Evolutionary conservation across 53 echinoderm and acorn worm genomes (phyloP).

Genomic region (Holothuria leucospilota): DNA sequence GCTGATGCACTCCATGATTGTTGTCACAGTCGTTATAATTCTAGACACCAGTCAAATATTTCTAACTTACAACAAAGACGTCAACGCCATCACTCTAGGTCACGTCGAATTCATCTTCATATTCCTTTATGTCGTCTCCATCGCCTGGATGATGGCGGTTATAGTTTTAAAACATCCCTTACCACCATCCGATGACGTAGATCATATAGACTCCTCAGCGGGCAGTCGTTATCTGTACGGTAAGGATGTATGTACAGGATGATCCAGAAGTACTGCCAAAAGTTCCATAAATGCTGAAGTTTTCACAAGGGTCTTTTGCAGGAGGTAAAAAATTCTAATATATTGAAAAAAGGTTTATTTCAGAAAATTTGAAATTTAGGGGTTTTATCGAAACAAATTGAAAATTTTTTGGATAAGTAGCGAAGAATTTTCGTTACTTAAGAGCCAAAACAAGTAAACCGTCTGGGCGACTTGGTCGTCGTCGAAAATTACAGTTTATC

Average conservation of each 20-base stretch:
- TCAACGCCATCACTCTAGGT: constrained; percentile 68
- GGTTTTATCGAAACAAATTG: too few relatives aligned
- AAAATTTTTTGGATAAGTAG: too few relatives aligned
- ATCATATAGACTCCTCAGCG: constrained; percentile 72
- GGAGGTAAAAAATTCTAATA: too few relatives aligned
- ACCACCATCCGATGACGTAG: constrained; percentile 85
- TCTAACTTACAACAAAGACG: constrained; percentile 75
- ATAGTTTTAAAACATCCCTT: constrained; percentile 83
- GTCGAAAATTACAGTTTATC: too few relatives aligned
- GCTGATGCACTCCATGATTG: constrained; percentile 84
- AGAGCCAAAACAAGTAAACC: too few relatives aligned
- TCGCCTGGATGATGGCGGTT: constrained; percentile 89
- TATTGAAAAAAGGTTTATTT: too few relatives aligned
- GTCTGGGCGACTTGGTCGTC: too few relatives aligned
- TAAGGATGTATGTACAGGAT: constrained; percentile 7
- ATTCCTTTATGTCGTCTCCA: constrained; percentile 78
- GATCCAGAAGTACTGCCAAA: background rate
- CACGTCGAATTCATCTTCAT: constrained; percentile 92
- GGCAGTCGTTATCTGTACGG: constrained; percentile 87
- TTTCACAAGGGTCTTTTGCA: too few relatives aligned
- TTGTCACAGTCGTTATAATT: constrained; percentile 86
- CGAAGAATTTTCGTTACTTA: too few relatives aligned
- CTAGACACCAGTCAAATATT: constrained; percentile 92
- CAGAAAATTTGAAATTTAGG: too few relatives aligned
- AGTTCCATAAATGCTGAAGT: background rate